Conservation (phyloP, 2,113 vertebrate species). For the Pyxicephalus adspersus region DNA sequence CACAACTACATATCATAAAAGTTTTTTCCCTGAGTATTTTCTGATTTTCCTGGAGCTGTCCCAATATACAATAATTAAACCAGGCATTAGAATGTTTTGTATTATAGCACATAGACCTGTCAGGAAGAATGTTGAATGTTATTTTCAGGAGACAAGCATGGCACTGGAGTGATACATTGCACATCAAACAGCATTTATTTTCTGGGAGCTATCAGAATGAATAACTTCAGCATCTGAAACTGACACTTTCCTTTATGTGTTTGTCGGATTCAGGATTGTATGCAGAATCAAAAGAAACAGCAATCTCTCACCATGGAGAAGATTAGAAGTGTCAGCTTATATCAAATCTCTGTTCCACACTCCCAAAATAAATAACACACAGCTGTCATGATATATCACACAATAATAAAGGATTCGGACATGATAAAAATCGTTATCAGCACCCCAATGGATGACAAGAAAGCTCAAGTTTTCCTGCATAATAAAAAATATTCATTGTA, state of each 20-base stretch:
- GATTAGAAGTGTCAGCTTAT: conserved; percentile 20
- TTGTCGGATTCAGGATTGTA: conserved; percentile 7
- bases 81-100: too few relatives aligned
- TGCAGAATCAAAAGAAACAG: conserved; percentile 14
- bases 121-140: too few relatives aligned
- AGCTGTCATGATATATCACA: neutral
- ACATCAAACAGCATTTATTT: neutral
- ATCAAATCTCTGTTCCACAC: conserved; percentile 8
- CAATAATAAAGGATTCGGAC: neutral
- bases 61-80: too few relatives aligned
- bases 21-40: too few relatives aligned
- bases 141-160: neutral
- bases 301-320: conserved; percentile 4
- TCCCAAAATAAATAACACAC: conserved; percentile 2
- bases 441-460: too few relatives aligned
- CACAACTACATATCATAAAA: too few relatives aligned
- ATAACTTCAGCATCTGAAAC: neutral
- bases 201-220: neutral
- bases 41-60: too few relatives aligned
- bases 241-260: conserved; percentile 13
- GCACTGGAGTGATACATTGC: neutral
- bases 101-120: too few relatives aligned
- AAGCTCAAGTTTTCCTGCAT: too few relatives aligned
- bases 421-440: neutral
- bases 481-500: too few relatives aligned